These are phyloP conservation scores for Hartigia nigra DNA, from an alignment of 2,888 invertebrate genomes.

Conservation along the genomic window DNA sequence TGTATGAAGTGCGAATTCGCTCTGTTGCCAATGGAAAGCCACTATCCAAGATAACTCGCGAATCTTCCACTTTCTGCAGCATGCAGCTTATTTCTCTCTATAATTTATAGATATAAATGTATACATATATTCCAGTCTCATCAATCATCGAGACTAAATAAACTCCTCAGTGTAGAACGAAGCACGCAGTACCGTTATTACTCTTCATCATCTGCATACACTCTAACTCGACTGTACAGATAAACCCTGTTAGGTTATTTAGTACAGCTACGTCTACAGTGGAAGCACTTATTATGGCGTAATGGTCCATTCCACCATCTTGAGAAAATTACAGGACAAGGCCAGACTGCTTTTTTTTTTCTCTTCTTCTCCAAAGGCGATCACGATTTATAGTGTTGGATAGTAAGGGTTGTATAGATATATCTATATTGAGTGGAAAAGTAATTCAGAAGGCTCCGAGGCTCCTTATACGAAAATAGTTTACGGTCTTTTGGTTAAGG, in stretches of 20 bases:
- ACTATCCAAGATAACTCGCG: not conserved
- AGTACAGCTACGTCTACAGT: not conserved
- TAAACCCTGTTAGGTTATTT: slow-evolving; percentile 14
- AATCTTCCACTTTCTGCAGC: not conserved
- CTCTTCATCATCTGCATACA: slow-evolving; percentile 27
- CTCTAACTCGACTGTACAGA: slow-evolving; percentile 21
- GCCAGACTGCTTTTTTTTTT: not conserved
- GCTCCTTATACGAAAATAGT: not conserved
- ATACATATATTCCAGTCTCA: not conserved
- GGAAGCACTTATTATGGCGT: not conserved
- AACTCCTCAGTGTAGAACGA: slow-evolving; percentile 7
- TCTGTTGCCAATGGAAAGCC: not conserved
- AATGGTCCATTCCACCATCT: not conserved
- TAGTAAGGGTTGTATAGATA: not conserved
- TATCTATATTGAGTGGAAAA: not conserved
- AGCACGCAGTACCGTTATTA: slow-evolving; percentile 17
- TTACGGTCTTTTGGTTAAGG: not conserved
- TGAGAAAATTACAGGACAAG: not conserved
- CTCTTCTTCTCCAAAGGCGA: not conserved
- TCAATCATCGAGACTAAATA: not conserved
- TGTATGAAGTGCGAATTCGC: not conserved
- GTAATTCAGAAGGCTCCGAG: not conserved
- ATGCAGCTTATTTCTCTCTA: not conserved
- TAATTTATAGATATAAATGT: not conserved
- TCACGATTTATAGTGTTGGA: not conserved